Conservation (phyloP, 2,113 vertebrate genomes). For the Pelecanoides urinatrix region DNA sequence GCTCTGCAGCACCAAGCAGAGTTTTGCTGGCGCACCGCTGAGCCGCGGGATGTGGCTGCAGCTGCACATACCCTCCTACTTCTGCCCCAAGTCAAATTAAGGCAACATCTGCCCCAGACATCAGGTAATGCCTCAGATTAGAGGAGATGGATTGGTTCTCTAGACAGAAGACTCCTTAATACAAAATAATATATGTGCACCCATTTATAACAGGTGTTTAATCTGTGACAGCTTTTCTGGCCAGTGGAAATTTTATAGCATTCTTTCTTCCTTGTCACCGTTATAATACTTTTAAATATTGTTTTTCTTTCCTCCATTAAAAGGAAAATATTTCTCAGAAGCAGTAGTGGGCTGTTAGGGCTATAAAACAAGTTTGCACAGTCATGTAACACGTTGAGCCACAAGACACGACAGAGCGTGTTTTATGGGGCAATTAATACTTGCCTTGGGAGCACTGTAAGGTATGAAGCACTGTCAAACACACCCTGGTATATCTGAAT, state of each 20-base stretch:
- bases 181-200: background rate
- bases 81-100: background rate
- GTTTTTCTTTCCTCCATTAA: constrained; percentile 46
- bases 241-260: constrained; percentile 2
- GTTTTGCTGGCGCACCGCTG: background rate
- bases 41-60: background rate
- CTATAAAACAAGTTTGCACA: constrained; percentile 58
- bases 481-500: background rate
- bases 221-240: background rate
- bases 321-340: constrained; percentile 44
- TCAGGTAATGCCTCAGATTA: background rate
- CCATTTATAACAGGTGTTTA: constrained; percentile 30
- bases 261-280: constrained; percentile 16
- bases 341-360: constrained; percentile 30
- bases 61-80: background rate
- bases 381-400: constrained; percentile 20
- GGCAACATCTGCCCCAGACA: background rate
- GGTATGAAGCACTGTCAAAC: constrained; percentile 29
- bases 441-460: constrained; percentile 15
- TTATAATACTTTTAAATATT: constrained; percentile 35
- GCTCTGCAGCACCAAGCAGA: background rate
- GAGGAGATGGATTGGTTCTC: background rate
- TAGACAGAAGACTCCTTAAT: background rate
- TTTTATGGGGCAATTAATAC: constrained; percentile 66
- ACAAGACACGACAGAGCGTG: constrained; percentile 40